Conservation (phyloP, 2,888 invertebrate genomes). For the Ophonus ardosiacus region DNA sequence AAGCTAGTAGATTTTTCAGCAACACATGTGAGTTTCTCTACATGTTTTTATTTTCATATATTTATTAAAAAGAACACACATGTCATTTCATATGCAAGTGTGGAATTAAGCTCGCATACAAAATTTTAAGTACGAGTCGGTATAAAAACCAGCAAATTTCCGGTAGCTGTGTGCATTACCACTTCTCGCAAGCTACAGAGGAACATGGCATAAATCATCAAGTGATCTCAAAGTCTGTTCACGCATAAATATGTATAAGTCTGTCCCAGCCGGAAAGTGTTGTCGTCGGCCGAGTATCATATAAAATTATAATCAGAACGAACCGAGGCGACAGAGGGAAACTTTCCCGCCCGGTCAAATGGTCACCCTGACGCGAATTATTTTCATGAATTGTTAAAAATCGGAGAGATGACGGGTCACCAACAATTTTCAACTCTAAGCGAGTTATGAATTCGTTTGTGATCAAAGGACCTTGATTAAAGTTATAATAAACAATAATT, state of each 20-base stretch:
- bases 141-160: neutral
- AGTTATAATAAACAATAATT: neutral
- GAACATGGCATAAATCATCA: constrained; percentile 58
- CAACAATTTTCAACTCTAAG: neutral
- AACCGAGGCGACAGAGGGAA: neutral
- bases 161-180: neutral
- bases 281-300: constrained; percentile 48
- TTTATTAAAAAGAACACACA: neutral
- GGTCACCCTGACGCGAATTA: constrained; percentile 26
- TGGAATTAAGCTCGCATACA: neutral
- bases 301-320: constrained; percentile 55
- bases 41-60: neutral
- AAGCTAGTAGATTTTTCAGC: neutral
- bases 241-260: constrained; percentile 61
- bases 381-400: constrained; percentile 50
- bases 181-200: constrained; percentile 17
- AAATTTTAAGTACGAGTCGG: neutral
- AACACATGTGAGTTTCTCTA: neutral
- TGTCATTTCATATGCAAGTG: neutral
- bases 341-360: neutral
- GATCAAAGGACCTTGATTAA: neutral
- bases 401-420: neutral
- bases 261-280: constrained; percentile 53
- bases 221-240: constrained; percentile 61
- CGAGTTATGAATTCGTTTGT: neutral